phyloP scores from a whole-genome alignment of 1,140 invertebrate genomes.

The Drosophila asahinai region DNA sequence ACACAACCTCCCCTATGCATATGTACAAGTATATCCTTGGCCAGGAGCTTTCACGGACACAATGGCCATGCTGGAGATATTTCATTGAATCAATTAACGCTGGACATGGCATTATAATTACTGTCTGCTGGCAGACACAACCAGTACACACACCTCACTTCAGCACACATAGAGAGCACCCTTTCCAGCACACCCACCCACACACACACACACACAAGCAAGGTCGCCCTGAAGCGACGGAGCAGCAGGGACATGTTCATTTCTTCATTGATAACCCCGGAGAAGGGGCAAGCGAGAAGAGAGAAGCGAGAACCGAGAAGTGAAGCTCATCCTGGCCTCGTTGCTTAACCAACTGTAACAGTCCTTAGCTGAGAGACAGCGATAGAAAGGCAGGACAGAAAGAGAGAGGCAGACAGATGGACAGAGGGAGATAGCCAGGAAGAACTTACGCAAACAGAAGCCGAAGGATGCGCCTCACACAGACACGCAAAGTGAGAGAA shows the following conservation, averaged over 20 bases:
- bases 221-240: conserved; percentile 69
- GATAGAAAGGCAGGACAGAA: not conserved
- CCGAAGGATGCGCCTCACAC: conserved; percentile 48
- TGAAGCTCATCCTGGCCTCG: conserved; percentile 66
- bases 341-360: conserved; percentile 78
- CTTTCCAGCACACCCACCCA: conserved; percentile 21
- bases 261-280: conserved; percentile 44
- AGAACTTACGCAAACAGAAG: conserved; percentile 59
- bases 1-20: not conserved
- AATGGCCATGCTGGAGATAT: conserved; percentile 49
- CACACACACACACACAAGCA: conserved; percentile 42
- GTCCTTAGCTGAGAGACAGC: conserved; percentile 19
- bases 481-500: not conserved
- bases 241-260: conserved; percentile 55
- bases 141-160: conserved; percentile 5
- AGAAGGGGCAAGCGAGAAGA: conserved; percentile 3
- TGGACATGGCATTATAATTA: conserved; percentile 84
- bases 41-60: conserved; percentile 27
- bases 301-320: conserved; percentile 1
- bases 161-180: conserved; percentile 5
- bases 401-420: not conserved
- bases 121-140: conserved; percentile 63
- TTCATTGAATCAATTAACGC: conserved; percentile 84
- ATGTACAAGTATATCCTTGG: conserved; percentile 6
- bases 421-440: conserved; percentile 4